A percentile compares a stretch with the other conserved stretches of the same genome.
Evolutionary conservation across 2,888 invertebrate species (phyloP).

Genomic region (Ceraclea dissimilis): DNA sequence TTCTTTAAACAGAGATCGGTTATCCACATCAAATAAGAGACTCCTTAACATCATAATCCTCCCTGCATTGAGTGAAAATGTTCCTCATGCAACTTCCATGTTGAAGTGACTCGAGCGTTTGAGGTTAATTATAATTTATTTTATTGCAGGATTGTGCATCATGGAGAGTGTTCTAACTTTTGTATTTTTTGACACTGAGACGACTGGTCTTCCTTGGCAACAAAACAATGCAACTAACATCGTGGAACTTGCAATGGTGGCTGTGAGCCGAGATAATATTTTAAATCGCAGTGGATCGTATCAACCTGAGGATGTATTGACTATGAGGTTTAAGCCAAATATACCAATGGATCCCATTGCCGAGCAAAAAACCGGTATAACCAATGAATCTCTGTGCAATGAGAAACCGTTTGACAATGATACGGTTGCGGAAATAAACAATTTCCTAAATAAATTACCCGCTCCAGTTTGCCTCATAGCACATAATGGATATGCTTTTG

Average conservation of each 20-base stretch:
- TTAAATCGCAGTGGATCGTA: slow-evolving; percentile 40
- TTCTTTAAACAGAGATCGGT: no score
- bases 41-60: no score
- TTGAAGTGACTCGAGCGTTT: no score
- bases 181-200: slow-evolving; percentile 66
- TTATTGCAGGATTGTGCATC: no score
- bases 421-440: slow-evolving; percentile 48
- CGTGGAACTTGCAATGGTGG: slow-evolving; percentile 63
- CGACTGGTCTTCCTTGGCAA: slow-evolving; percentile 53
- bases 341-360: slow-evolving; percentile 41
- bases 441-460: slow-evolving; percentile 56
- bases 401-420: slow-evolving; percentile 52
- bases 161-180: no score
- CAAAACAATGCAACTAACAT: slow-evolving; percentile 52
- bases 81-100: no score
- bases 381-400: slow-evolving; percentile 59
- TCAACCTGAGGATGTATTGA: slow-evolving; percentile 63
- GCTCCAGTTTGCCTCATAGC: slow-evolving; percentile 73
- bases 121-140: no score
- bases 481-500: slow-evolving; percentile 72
- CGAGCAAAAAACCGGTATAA: slow-evolving; percentile 50
- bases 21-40: no score
- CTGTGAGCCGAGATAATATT: slow-evolving; percentile 51
- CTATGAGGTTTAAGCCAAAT: slow-evolving; percentile 60
- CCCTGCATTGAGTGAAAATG: no score